Conservation (phyloP, 2,797 vertebrate genomes). For the Sebastes cheni region DNA sequence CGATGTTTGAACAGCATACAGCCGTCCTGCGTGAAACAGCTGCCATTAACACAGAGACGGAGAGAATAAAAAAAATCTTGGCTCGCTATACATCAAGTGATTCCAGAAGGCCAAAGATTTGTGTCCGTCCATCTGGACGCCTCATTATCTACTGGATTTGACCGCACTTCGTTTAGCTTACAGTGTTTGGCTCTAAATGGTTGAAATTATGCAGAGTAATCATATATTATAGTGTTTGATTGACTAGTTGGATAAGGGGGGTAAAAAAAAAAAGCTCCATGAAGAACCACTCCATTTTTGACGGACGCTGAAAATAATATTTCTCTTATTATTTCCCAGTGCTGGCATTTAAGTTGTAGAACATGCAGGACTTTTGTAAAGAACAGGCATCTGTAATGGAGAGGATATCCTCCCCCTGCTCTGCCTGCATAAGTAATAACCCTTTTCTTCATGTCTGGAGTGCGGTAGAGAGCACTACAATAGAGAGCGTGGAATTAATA, state of each 20-base stretch:
- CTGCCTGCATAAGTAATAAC: conserved; percentile 19
- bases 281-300: neutral
- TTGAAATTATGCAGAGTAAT: conserved; percentile 5
- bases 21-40: conserved; percentile 28
- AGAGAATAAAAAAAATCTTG: neutral
- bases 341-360: conserved; percentile 24
- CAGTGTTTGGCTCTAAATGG: neutral
- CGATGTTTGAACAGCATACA: conserved; percentile 25
- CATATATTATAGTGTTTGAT: neutral
- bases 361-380: conserved; percentile 9
- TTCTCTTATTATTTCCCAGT: neutral
- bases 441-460: conserved; percentile 24
- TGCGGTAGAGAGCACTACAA: neutral
- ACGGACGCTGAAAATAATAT: neutral
- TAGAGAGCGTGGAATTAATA: conserved; percentile 30
- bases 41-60: conserved; percentile 6
- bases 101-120: conserved; percentile 12
- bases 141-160: conserved; percentile 39
- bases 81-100: conserved; percentile 1
- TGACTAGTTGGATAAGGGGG: neutral
- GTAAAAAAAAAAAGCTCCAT: neutral
- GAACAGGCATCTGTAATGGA: conserved; percentile 15
- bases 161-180: conserved; percentile 17
- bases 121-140: conserved; percentile 18
- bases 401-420: conserved; percentile 1